phyloP scores from a whole-genome alignment of 2,113 vertebrate genomes.

The Salvelinus alpinus region DNA sequence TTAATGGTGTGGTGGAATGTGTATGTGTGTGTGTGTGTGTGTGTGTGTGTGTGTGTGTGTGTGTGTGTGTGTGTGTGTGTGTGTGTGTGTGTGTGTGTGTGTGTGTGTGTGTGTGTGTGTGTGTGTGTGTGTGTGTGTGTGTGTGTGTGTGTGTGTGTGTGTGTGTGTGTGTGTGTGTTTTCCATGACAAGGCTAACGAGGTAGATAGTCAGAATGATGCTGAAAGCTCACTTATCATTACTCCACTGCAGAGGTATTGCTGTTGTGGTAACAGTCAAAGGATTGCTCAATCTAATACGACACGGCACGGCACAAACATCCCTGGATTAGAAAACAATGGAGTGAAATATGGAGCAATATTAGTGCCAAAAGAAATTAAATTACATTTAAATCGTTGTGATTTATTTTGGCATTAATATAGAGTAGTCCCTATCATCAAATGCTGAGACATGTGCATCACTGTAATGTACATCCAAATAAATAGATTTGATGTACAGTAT shows the following conservation, averaged over 20 bases:
- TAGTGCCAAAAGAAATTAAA: too few species aligned
- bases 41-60: neutral
- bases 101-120: neutral
- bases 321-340: too few species aligned
- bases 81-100: neutral
- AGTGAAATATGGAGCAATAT: too few species aligned
- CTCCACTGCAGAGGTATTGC: slow-evolving; percentile 29
- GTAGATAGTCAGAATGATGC: slow-evolving; percentile 18
- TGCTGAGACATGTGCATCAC: too few species aligned
- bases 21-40: neutral
- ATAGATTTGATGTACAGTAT: too few species aligned
- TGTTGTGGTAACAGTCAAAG: slow-evolving; percentile 53
- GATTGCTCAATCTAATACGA: slow-evolving; percentile 37
- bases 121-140: neutral
- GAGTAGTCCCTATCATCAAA: too few species aligned
- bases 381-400: too few species aligned
- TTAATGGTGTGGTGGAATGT: neutral
- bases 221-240: slow-evolving; percentile 45
- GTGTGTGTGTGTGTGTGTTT: neutral
- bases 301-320: slow-evolving; percentile 41
- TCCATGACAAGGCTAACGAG: slow-evolving; percentile 21
- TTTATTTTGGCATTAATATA: too few species aligned
- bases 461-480: too few species aligned
- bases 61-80: neutral
- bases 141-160: neutral